phyloP scores from a whole-genome alignment of 2,888 invertebrate genomes.

The Gymnosoma rotundatum region DNA sequence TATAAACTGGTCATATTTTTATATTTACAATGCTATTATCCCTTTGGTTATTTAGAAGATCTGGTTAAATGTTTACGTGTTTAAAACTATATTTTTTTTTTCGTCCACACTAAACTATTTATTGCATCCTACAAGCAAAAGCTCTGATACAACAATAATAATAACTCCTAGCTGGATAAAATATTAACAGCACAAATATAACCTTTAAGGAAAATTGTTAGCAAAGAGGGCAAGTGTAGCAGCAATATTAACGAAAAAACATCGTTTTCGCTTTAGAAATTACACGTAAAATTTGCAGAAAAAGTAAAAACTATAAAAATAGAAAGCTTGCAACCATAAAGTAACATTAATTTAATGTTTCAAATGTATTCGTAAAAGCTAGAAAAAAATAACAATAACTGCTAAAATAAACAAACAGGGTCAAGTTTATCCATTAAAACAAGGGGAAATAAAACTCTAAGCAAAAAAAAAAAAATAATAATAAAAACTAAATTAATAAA shows the following conservation, averaged over 20 bases:
- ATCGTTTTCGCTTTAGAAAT: conserved; percentile 58
- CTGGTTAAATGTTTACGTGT: conserved; percentile 65
- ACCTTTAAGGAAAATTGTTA: conserved; percentile 5
- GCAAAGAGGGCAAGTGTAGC: not conserved
- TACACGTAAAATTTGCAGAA: conserved; percentile 48
- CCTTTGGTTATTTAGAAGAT: conserved; percentile 33
- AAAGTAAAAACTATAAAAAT: not conserved
- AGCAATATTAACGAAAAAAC: conserved; percentile 5
- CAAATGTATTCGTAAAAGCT: conserved; percentile 50
- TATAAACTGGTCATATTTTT: conserved; percentile 43
- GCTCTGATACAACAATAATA: not conserved
- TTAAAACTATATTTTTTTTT: conserved; percentile 33
- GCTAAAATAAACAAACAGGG: conserved; percentile 38
- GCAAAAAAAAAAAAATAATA: not conserved
- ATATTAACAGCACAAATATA: conserved; percentile 17
- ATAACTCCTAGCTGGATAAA: conserved; percentile 20
- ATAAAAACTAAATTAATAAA: no score
- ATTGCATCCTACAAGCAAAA: conserved; percentile 1
- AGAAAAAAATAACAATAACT: conserved; percentile 1
- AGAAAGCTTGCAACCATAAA: conserved; percentile 19
- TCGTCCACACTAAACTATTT: not conserved
- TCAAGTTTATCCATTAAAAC: conserved; percentile 35
- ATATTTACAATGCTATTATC: not conserved
- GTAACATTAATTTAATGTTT: conserved; percentile 62
- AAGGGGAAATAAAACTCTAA: conserved; percentile 1